Base-by-base conservation (phyloP, 2,888 invertebrate species). In the Ectropis crepuscularia region DNA sequence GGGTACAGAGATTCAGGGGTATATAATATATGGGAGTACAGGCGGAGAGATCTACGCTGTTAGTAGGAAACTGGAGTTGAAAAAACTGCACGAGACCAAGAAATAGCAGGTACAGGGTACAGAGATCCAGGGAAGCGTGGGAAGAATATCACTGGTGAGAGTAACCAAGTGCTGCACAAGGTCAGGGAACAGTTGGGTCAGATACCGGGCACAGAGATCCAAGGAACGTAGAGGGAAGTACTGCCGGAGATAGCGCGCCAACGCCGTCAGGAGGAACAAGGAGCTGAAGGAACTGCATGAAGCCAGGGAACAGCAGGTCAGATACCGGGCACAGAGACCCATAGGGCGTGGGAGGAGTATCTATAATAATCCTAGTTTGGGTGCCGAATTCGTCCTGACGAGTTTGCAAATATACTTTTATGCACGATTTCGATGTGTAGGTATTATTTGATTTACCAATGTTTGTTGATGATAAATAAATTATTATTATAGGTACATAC, bases 191-290 rank as follows among this genome's bases (percentile, higher is more conserved):
- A 93, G 65, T 58, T 94, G 80, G 93, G 92, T 0, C 86, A 93
- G 39, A 90, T 92, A 63, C 81, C 93, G 45, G 92, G 92, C 76
- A 75, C 93, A 61, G 92, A 93, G 83, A 93, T 92, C 41, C 91
- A 89, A 59, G 92, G 71, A 89, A 95, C 86, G 95, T 95, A 28
- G 96, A 96, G 78, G 95, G 9, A 94, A 95, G 73, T 96, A 96
- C 94, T 90, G 96, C 0, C 89, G 93, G 9, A 94, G 93, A 63
- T 96, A 96, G 82, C 90, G 94, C 39, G 94, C 94, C 61, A 94
- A 92, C 0, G 95, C 95, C 7, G 75, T 94, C 57, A 94, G 93
- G 75, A 90, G 93, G 67, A 91, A 93, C 70, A 88, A 90, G 57
- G 93, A 93, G 65, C 88, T 93, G 77, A 88, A 87, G 68, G 82